Conservation (phyloP, 2,797 vertebrate genomes). For the Valencia hispanica region DNA sequence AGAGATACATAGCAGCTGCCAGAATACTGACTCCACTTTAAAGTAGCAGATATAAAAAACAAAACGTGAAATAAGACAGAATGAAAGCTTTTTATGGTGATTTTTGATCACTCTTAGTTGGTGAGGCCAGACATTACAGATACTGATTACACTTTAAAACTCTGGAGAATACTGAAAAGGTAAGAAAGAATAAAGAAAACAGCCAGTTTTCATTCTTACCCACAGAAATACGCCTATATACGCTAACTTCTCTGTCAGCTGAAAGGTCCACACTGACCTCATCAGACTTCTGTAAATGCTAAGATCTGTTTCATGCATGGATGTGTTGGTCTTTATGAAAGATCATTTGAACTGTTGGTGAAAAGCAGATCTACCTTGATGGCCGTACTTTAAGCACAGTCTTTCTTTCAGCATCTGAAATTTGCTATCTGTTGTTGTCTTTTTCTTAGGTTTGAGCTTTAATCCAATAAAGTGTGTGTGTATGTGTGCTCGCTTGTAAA, state of each 20-base stretch:
- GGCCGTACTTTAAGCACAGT: slow-evolving; percentile 19
- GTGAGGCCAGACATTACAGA: not conserved
- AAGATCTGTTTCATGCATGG: not conserved
- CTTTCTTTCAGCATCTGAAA: slow-evolving; percentile 24
- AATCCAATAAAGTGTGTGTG: slow-evolving; percentile 67
- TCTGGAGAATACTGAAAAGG: not conserved
- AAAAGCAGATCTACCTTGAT: not conserved
- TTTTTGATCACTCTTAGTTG: not conserved
- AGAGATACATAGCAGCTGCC: not conserved
- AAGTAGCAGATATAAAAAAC: not conserved
- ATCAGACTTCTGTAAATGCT: not conserved
- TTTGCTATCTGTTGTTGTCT: slow-evolving; percentile 60
- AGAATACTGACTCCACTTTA: not conserved
- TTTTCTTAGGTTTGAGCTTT: slow-evolving; percentile 66
- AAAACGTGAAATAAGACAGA: not conserved
- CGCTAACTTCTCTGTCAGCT: not conserved
- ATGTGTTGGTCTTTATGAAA: not conserved
- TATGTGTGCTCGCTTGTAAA: slow-evolving; percentile 28
- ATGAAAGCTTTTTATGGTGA: not conserved
- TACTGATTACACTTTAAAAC: not conserved
- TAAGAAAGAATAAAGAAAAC: not conserved
- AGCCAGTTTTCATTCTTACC: not conserved
- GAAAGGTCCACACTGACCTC: not conserved
- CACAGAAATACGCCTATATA: not conserved
- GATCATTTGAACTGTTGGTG: not conserved